Base-by-base conservation (phyloP, 2,888 invertebrate genomes). In the Conistra vaccinii region DNA sequence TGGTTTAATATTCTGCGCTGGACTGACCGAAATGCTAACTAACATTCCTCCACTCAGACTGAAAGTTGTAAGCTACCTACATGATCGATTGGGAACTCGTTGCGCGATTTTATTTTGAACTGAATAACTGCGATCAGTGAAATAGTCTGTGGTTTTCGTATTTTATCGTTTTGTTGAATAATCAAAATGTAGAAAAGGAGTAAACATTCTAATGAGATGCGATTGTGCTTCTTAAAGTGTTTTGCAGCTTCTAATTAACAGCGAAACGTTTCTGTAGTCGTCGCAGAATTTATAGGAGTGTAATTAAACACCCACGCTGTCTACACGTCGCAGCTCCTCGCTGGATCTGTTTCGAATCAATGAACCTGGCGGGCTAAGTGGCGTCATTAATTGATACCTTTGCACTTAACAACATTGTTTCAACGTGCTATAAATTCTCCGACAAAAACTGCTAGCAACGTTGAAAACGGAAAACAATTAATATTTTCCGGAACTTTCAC, bases 381-480 rank as follows among this genome's bases (percentile, higher is more conserved):
- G 65, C 60, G 53, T 74, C 80, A 73, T 78, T 80, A 80, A 66
- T 73, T 53, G 58, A 65, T 80, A 55, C 26, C 39, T 80, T 53
- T 60, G 53, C 17, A 66, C 45, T 53, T 42, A 45, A 80, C 20
- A 77, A 77, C 62, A 79, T 51, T 72, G 42, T 58, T 63, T 45
- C 51, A 73, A 32, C 32, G 39, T 48, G 39, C 58, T 39, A 80
- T 60, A 48, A 35, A 74, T 80, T 55, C 9, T 58, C 29, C n/a
- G 9, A 65, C 29, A 80, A 80, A 63, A 65, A 65, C 42, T 53
- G 53, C 69, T 9, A 58, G 26, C 29, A n/a, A 61, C 20, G 60
- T 69, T 53, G 58, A 63, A 62, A 76, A 70, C 60, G 71, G 35
- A 45, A 78, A 77, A 79, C 72, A 62, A 60, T 76, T 78, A 60